Evolutionary conservation across 1,140 invertebrate species (phyloP), one percentile per base, ranked within the genome.

Genomic region (Penaeus japonicus): DNA sequence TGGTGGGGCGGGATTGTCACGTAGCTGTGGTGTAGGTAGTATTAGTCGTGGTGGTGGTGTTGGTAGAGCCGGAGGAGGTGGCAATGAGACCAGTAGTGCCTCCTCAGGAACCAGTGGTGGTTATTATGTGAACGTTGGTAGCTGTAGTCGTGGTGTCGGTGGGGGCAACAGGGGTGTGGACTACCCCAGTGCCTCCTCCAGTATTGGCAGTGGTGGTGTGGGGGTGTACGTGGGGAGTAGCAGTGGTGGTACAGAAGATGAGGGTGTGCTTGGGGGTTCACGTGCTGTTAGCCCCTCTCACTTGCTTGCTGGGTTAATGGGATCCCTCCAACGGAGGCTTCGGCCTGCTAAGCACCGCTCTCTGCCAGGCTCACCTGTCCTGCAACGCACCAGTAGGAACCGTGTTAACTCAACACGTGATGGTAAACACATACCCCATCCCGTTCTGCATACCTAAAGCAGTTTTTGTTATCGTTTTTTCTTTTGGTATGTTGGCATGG

Each of bases 251-350:
- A 54, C 22, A 57, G 87, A 84, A 83, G 87, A 84, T 62, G 70
- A 83, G 75, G 80, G 39, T 57, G 70, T 75, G 87, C 70, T 73
- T 88, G 87, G 87, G 77, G 81, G 80, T 54, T 82, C 80, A 62
- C 70, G 87, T 79, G 82, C 87, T 84, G 83, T 89, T 79, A 84
- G 75, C 62, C 87, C 87, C 39, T 89, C 87, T 22, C 82, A 84
- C 83, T 81, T 89, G 82, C 87, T 89, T 89, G 87, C 87, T 81
- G 87, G 87, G 39, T 62, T 89, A 78, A 81, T 89, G 81, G 87
- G 87, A 24, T 77, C 82, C 15, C 81, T 89, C 73, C 73, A 89
- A 89, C 82, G 83, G 82, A 59, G 70, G 82, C 57, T n/a, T n/a
- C 82, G 87, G 73, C 87, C 87, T 54, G 73, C 87, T 70, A 89